phyloP scores from a whole-genome alignment of 2,113 vertebrate species.

The Eudorcas thomsonii region DNA sequence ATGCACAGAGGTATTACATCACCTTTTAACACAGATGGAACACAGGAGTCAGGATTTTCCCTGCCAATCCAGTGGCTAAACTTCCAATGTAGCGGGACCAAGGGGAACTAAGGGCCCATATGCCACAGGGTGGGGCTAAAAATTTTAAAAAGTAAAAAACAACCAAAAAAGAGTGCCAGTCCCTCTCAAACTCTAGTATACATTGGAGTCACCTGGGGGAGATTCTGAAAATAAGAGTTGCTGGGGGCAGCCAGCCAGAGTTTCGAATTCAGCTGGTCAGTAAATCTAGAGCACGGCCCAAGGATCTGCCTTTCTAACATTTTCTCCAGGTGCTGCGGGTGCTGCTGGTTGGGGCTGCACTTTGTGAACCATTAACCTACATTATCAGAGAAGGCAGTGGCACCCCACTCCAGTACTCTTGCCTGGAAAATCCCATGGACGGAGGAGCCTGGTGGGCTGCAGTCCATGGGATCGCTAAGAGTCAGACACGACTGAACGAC shows the following conservation, averaged over 20 bases:
- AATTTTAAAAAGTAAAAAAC: background rate
- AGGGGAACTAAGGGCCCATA: background rate
- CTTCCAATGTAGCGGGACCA: background rate
- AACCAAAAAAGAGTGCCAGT: background rate
- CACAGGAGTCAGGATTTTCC: background rate
- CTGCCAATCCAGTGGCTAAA: background rate
- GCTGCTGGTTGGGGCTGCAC: background rate
- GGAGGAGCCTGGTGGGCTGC: no score
- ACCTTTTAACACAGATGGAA: background rate
- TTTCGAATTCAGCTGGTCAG: background rate
- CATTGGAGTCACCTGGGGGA: background rate
- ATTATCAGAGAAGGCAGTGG: no score
- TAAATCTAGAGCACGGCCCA: background rate
- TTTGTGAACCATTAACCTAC: background rate
- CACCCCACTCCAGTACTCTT: no score
- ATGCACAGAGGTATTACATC: background rate
- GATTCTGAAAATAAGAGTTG: background rate
- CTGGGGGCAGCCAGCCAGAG: no score
- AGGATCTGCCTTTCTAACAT: background rate
- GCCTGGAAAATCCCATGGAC: no score
- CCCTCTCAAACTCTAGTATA: background rate
- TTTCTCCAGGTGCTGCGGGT: background rate
- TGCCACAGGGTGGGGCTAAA: background rate
- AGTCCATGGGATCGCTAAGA: fast-evolving
- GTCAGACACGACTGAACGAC: no score